These are phyloP conservation scores for Alligator mississippiensis DNA, from an alignment of 2,113 vertebrate genomes.

Conservation along the genomic window DNA sequence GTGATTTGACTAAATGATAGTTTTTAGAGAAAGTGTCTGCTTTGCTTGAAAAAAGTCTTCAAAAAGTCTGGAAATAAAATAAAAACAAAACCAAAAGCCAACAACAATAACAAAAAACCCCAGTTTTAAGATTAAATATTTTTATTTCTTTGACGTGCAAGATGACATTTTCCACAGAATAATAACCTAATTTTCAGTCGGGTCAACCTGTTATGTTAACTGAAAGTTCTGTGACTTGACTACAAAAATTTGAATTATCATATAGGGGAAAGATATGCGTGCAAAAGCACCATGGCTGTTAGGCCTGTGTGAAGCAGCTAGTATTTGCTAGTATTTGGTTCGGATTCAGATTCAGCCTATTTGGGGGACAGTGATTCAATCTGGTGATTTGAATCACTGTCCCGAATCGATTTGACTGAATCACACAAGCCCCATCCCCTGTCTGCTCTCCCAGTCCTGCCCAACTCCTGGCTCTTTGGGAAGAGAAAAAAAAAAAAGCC, in stretches of 20 bases:
- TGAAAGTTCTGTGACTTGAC: not conserved
- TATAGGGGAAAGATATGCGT: not conserved
- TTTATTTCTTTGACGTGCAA: not conserved
- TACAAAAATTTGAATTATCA: not conserved
- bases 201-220: not conserved
- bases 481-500: too few relatives aligned
- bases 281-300: too few relatives aligned
- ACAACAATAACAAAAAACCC: not conserved
- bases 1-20: not conserved
- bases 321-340: not conserved
- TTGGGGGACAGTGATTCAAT: fast-evolving
- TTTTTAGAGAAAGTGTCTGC: not conserved
- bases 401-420: not conserved
- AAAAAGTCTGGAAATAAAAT: too few relatives aligned
- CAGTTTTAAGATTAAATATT: not conserved
- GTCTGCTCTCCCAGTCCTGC: too few relatives aligned
- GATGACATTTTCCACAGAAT: not conserved
- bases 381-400: not conserved
- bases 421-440: too few relatives aligned
- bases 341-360: not conserved
- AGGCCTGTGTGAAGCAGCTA: too few relatives aligned
- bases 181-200: not conserved
- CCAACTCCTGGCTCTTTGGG: too few relatives aligned
- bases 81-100: not conserved
- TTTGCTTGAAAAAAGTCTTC: not conserved